phyloP scores from a whole-genome alignment of 1,140 invertebrate species.

The Macrotrachela quadricornifera region DNA sequence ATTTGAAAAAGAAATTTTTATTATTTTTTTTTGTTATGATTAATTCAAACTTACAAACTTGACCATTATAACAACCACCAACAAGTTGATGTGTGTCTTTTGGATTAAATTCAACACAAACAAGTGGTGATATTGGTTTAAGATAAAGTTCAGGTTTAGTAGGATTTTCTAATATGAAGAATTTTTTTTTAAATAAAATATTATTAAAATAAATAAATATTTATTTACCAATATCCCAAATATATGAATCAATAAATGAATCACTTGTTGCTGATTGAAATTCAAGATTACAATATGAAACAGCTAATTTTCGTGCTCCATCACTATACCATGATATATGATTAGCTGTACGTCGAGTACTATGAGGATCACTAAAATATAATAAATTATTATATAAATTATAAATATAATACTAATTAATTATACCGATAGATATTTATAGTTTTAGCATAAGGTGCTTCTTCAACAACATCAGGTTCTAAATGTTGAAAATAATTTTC shows the following conservation, averaged over 20 bases:
- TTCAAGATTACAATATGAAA: conserved; percentile 60
- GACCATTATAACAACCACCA: conserved; percentile 67
- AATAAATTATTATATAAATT: background rate
- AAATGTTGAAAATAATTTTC: conserved; percentile 57
- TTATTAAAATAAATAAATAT: too few relatives aligned
- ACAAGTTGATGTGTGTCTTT: conserved; percentile 64
- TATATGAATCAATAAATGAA: conserved; percentile 47
- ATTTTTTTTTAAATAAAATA: too few relatives aligned
- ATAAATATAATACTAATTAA: background rate
- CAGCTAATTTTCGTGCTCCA: conserved; percentile 55
- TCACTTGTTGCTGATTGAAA: conserved; percentile 46
- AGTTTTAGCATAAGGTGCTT: conserved; percentile 29
- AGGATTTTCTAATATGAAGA: conserved; percentile 73
- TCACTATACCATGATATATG: conserved; percentile 66
- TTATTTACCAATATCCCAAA: conserved; percentile 63
- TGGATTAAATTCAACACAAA: conserved; percentile 72
- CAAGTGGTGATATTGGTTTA: conserved; percentile 43
- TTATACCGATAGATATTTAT: conserved; percentile 31
- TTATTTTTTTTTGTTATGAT: background rate
- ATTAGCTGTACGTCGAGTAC: conserved; percentile 51
- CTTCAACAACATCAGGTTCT: conserved; percentile 24
- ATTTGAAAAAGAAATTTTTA: conserved; percentile 6
- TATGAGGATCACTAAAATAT: conserved; percentile 31
- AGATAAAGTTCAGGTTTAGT: conserved; percentile 58
- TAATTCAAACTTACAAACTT: conserved; percentile 34